Percentiles rank a stretch among this genome's conserved stretches.
Conservation (phyloP, 2,888 invertebrate genomes). For the Nebria brevicollis region DNA sequence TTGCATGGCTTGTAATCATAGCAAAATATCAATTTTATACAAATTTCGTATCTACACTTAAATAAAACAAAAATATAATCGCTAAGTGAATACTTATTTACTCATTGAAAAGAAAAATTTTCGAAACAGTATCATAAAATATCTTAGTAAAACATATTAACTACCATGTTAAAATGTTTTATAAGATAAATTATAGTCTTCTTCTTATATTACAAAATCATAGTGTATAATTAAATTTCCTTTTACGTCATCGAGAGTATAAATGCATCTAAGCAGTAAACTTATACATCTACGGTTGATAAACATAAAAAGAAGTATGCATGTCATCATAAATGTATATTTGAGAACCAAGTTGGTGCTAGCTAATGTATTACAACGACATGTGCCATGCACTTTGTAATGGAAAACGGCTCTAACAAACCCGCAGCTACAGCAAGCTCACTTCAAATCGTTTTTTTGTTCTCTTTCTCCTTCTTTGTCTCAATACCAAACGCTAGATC, state of each 20-base stretch:
- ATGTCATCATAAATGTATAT: background rate
- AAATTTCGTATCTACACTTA: too few relatives aligned
- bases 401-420: constrained; percentile 19
- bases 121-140: too few relatives aligned
- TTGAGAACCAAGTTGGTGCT: background rate
- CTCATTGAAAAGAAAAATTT: too few relatives aligned
- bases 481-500: background rate
- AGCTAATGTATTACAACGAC: too few relatives aligned
- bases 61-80: too few relatives aligned
- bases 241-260: background rate
- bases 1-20: too few relatives aligned
- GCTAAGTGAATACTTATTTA: too few relatives aligned
- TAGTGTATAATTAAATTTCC: background rate
- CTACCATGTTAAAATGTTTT: too few relatives aligned
- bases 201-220: background rate
- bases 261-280: constrained; percentile 2
- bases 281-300: constrained; percentile 12
- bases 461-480: constrained; percentile 3
- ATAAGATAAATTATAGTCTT: too few relatives aligned
- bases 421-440: background rate
- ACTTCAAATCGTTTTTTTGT: constrained; percentile 11
- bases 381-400: constrained; percentile 7
- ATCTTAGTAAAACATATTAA: too few relatives aligned
- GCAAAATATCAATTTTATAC: too few relatives aligned
- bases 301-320: background rate